phyloP scores from a whole-genome alignment of 2,888 invertebrate genomes.

The Pristionchus entomophagus region DNA sequence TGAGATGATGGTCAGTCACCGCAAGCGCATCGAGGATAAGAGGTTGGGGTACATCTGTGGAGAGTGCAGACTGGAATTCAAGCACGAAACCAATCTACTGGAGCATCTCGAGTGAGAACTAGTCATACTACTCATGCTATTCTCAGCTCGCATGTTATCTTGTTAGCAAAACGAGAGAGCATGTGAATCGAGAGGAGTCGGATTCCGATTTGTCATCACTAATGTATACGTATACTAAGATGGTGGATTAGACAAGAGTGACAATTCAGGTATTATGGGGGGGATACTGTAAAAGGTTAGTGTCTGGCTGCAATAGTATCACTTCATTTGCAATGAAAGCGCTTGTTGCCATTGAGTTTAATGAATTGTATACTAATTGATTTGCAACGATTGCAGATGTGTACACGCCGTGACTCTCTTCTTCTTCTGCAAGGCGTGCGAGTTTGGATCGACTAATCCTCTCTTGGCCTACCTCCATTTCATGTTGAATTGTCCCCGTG shows the following conservation, averaged over 20 bases:
- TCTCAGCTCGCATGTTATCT: neutral
- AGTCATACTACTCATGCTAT: neutral
- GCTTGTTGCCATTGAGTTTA: too few species aligned
- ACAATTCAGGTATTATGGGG: too few species aligned
- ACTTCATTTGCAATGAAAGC: too few species aligned
- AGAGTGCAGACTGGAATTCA: neutral
- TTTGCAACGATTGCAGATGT: neutral
- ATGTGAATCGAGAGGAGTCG: neutral
- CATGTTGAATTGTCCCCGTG: neutral
- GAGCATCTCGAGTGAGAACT: neutral
- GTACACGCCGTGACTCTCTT: neutral
- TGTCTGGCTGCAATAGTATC: too few species aligned
- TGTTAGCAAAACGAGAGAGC: neutral
- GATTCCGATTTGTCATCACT: neutral
- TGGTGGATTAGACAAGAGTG: too few species aligned
- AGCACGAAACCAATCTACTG: neutral
- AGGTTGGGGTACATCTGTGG: slow-evolving; percentile 10
- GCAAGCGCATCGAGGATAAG: neutral
- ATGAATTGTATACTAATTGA: too few species aligned
- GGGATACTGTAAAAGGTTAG: too few species aligned
- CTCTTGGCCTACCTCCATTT: slow-evolving; percentile 14
- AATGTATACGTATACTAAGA: too few species aligned
- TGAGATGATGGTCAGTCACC: neutral
- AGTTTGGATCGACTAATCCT: slow-evolving; percentile 25
- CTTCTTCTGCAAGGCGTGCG: slow-evolving; percentile 38